Percentiles rank a stretch among this genome's conserved stretches.
Conservation (phyloP, 2,888 invertebrate genomes). For the Tolmerus cingulatus region DNA sequence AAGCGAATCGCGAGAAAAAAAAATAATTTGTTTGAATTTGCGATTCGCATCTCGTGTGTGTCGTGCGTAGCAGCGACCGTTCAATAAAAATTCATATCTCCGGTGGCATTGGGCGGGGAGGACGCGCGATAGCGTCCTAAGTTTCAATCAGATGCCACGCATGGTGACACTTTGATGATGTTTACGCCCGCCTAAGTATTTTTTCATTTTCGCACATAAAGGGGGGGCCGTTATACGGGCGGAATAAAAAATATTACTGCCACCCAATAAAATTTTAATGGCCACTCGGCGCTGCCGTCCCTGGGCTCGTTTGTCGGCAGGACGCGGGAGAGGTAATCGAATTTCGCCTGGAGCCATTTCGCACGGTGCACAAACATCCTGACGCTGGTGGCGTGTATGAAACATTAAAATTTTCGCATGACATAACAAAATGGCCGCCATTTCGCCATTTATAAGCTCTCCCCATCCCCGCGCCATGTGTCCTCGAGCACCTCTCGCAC, state of each 20-base stretch:
- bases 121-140: constrained; percentile 15
- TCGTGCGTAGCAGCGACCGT: background rate
- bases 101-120: constrained; percentile 32
- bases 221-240: background rate
- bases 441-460: constrained; percentile 52
- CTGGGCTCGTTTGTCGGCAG: background rate
- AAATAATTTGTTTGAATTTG: background rate
- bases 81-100: constrained; percentile 48
- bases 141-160: constrained; percentile 51
- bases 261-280: constrained; percentile 54
- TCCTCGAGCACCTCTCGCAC: background rate
- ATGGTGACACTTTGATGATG: constrained; percentile 49
- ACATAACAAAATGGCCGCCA: constrained; percentile 54
- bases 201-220: constrained; percentile 36
- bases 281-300: constrained; percentile 47
- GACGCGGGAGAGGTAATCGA: constrained; percentile 37
- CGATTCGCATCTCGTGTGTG: background rate
- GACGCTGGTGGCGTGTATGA: constrained; percentile 15
- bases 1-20: background rate
- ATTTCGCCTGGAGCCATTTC: constrained; percentile 42
- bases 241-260: constrained; percentile 50
- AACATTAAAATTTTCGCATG: constrained; percentile 50
- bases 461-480: background rate
- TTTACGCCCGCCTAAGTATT: constrained; percentile 43
- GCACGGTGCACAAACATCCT: constrained; percentile 33